Percentiles rank a stretch among this genome's conserved stretches.
phyloP scores from a whole-genome alignment of 1,140 invertebrate species.

The Drepana arcuata region DNA sequence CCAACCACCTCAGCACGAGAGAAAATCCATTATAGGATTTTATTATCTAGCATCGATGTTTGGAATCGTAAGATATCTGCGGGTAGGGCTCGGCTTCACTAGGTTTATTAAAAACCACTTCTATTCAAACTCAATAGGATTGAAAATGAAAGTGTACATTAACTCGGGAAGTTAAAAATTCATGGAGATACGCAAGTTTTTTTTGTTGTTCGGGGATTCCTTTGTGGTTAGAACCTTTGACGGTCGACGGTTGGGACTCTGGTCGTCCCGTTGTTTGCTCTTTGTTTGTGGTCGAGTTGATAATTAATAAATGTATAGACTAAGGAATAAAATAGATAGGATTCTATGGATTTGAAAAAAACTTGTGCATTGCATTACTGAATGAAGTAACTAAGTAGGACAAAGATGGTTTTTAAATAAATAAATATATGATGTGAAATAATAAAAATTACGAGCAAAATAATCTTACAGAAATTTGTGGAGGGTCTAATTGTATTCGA shows the following conservation, averaged over 20 bases:
- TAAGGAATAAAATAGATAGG: too few species aligned
- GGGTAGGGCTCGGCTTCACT: slow-evolving; percentile 1
- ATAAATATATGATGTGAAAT: too few species aligned
- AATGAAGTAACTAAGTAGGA: too few species aligned
- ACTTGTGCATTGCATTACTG: too few species aligned
- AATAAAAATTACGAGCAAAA: too few species aligned
- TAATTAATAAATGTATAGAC: slow-evolving; percentile 17
- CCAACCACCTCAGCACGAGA: slow-evolving; percentile 33
- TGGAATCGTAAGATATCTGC: slow-evolving; percentile 37
- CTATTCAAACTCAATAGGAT: slow-evolving; percentile 30
- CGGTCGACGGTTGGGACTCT: slow-evolving; percentile 7
- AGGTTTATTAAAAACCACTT: slow-evolving; percentile 29
- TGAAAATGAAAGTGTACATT: slow-evolving; percentile 23
- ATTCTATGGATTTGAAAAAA: too few species aligned
- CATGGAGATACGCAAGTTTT: slow-evolving; percentile 49
- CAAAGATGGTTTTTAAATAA: too few species aligned
- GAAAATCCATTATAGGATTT: slow-evolving; percentile 59
- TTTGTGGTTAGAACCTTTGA: slow-evolving; percentile 44
- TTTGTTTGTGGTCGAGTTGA: slow-evolving; percentile 20
- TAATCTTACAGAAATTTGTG: too few species aligned
- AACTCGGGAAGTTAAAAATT: slow-evolving; percentile 41
- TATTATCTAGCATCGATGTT: slow-evolving; percentile 60
- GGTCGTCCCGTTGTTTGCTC: slow-evolving; percentile 20
- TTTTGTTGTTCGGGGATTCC: slow-evolving; percentile 36
- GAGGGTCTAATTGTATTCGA: slow-evolving; percentile 9